These are phyloP conservation scores for Bungarus multicinctus DNA, from an alignment of 2,113 vertebrate species.

Conservation along the genomic window DNA sequence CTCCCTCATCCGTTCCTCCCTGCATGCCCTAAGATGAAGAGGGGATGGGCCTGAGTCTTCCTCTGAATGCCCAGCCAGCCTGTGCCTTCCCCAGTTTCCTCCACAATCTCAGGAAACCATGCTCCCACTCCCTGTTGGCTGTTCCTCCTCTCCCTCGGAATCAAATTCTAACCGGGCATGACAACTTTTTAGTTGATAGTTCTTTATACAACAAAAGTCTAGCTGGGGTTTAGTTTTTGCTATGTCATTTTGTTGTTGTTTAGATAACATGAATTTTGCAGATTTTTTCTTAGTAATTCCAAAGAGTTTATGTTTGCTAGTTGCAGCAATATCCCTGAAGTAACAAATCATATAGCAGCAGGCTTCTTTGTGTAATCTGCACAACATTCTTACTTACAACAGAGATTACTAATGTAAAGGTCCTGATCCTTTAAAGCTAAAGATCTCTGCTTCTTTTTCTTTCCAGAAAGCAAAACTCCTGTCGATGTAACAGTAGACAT, in stretches of 20 bases:
- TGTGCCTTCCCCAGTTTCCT: too few relatives aligned
- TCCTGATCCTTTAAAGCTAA: conserved; percentile 77
- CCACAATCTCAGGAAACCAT: too few relatives aligned
- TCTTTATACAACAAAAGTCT: not conserved
- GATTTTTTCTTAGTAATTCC: not conserved
- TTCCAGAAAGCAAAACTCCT: conserved; percentile 98
- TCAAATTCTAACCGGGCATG: too few relatives aligned
- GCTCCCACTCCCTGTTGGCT: too few relatives aligned
- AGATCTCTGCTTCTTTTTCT: conserved; percentile 94
- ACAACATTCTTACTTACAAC: not conserved
- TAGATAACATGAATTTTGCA: not conserved
- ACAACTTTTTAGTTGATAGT: not conserved
- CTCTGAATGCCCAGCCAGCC: too few relatives aligned
- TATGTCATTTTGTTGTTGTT: not conserved
- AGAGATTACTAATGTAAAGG: not conserved
- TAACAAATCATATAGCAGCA: not conserved
- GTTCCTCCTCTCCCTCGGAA: too few relatives aligned
- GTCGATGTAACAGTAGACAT: conserved; percentile 91
- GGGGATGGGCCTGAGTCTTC: too few relatives aligned
- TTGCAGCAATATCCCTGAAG: not conserved
- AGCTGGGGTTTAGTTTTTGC: not conserved
- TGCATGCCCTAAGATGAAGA: too few relatives aligned
- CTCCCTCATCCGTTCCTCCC: too few relatives aligned
- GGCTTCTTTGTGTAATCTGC: not conserved
- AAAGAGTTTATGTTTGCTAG: not conserved